Evolutionary conservation across 2,797 vertebrate species (phyloP).

Genomic region (Cryptoblepharus egeriae): DNA sequence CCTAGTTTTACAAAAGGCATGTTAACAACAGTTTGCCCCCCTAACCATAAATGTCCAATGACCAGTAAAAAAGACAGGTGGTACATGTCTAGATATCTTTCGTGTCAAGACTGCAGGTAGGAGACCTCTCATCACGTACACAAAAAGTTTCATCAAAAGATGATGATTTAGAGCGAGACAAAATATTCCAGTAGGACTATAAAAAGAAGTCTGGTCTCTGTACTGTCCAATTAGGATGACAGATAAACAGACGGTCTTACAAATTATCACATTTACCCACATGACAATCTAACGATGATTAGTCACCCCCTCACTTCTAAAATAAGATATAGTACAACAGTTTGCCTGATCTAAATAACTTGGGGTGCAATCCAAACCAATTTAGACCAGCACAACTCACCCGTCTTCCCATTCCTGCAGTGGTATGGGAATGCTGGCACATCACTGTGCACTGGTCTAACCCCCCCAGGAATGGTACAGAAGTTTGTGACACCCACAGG

Average conservation of each 20-base stretch:
- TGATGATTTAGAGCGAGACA: background rate
- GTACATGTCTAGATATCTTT: background rate
- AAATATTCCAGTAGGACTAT: background rate
- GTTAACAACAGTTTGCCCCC: background rate
- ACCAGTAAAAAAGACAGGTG: too few species aligned
- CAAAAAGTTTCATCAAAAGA: background rate
- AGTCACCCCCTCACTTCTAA: background rate
- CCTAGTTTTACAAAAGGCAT: background rate
- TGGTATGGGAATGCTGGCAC: too few species aligned
- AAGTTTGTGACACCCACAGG: too few species aligned
- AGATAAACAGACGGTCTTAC: background rate
- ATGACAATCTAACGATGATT: background rate
- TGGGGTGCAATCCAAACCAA: background rate
- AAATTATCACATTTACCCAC: constrained; percentile 1
- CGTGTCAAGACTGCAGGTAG: background rate
- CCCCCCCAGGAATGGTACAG: too few species aligned
- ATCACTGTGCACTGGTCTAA: too few species aligned
- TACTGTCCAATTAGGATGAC: constrained; percentile 10
- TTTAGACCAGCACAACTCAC: too few species aligned
- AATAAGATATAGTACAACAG: background rate
- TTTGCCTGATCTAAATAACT: too few species aligned
- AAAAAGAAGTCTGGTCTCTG: background rate
- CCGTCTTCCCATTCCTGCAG: too few species aligned
- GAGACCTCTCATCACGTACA: background rate
- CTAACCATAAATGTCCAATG: background rate